Evolutionary conservation across 2,888 invertebrate species (phyloP).

Genomic region (Mamestra brassicae): DNA sequence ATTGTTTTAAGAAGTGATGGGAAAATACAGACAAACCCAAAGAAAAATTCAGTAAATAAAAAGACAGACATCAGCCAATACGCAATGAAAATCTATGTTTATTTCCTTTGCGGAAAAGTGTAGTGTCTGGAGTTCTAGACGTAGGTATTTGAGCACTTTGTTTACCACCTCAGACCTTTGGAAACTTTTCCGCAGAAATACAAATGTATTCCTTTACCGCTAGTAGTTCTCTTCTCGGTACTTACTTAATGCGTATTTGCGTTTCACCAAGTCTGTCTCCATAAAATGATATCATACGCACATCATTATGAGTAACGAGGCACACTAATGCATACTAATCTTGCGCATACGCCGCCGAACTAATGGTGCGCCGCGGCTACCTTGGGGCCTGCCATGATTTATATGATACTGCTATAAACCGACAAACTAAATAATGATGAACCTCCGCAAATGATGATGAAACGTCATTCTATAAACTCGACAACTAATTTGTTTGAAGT

Average conservation of each 20-base stretch:
- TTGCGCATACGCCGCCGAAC: constrained; percentile 56
- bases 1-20: not conserved
- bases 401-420: constrained; percentile 67
- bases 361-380: constrained; percentile 59
- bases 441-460: constrained; percentile 49
- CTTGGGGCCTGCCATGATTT: constrained; percentile 68
- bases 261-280: constrained; percentile 68
- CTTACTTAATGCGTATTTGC: constrained; percentile 58
- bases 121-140: constrained; percentile 18
- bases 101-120: constrained; percentile 9
- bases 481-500: constrained; percentile 21
- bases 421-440: constrained; percentile 65
- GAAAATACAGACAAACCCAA: not conserved
- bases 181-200: not conserved
- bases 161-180: constrained; percentile 7
- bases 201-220: constrained; percentile 15
- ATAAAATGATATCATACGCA: constrained; percentile 75
- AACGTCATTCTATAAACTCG: constrained; percentile 36
- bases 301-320: constrained; percentile 75
- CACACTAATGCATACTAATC: constrained; percentile 75
- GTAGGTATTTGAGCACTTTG: constrained; percentile 18
- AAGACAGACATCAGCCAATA: not conserved
- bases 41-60: not conserved
- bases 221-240: constrained; percentile 21
- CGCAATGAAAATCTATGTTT: constrained; percentile 24